Evolutionary conservation across 2,113 vertebrate genomes (phyloP).

Genomic region (Sinocyclocheilus maitianheensis): DNA sequence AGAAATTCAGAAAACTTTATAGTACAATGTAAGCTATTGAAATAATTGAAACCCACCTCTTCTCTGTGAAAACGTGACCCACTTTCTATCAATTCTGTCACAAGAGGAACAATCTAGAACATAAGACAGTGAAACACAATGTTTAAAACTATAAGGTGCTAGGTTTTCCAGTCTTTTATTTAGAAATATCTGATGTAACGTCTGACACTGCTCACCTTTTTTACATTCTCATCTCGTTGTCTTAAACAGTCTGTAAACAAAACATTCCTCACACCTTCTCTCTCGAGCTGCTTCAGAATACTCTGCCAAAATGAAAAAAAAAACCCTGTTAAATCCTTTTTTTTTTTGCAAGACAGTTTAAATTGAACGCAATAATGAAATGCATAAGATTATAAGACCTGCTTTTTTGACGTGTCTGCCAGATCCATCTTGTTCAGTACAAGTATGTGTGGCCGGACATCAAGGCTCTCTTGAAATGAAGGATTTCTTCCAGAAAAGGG

Average conservation of each 20-base stretch:
- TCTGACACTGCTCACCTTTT: conserved; percentile 74
- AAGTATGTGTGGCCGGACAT: conserved; percentile 86
- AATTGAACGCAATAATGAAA: neutral
- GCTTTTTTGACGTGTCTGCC: conserved; percentile 78
- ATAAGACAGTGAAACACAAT: conserved; percentile 15
- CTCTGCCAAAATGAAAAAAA: conserved; percentile 66
- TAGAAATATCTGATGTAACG: neutral
- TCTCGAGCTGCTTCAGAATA: conserved; percentile 75
- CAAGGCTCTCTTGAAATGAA: conserved; percentile 82
- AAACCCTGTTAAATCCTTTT: neutral
- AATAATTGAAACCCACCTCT: conserved; percentile 77
- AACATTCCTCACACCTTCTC: conserved; percentile 76
- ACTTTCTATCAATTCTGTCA: conserved; percentile 74
- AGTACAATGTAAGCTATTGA: neutral
- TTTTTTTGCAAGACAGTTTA: neutral
- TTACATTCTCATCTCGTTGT: conserved; percentile 78
- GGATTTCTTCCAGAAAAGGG: conserved; percentile 93
- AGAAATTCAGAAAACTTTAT: neutral
- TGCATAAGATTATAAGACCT: conserved; percentile 66
- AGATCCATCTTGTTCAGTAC: conserved; percentile 95
- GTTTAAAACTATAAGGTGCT: neutral
- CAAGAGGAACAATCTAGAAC: conserved; percentile 82
- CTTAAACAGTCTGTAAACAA: conserved; percentile 85
- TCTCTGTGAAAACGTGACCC: conserved; percentile 83
- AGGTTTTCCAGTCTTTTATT: neutral